phyloP scores from a whole-genome alignment of 2,888 invertebrate species.

The Creontiades dilutus region DNA sequence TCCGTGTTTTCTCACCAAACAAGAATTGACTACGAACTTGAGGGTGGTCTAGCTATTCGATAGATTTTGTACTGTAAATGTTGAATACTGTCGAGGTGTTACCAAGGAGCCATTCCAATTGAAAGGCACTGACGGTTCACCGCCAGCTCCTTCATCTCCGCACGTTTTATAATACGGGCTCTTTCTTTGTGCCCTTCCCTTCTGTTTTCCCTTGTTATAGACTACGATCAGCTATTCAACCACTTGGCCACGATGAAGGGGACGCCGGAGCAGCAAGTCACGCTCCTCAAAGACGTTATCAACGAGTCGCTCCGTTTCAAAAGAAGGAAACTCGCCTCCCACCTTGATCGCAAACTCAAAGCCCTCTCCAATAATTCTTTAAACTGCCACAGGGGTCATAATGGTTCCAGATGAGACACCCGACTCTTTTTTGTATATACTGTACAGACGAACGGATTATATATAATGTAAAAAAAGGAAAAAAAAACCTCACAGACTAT shows the following conservation, averaged over 20 bases:
- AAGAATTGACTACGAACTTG: too few species aligned
- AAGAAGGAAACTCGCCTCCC: constrained; percentile 83
- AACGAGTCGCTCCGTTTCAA: constrained; percentile 89
- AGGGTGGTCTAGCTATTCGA: neutral
- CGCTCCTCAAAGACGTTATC: constrained; percentile 86
- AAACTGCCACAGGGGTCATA: constrained; percentile 70
- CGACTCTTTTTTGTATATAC: constrained; percentile 58
- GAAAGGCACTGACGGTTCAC: constrained; percentile 51
- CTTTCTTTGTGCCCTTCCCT: constrained; percentile 62
- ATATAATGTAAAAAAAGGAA: constrained; percentile 56
- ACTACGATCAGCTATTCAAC: constrained; percentile 85
- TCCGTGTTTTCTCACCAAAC: too few species aligned
- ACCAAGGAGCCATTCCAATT: constrained; percentile 47
- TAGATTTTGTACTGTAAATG: neutral
- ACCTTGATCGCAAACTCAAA: constrained; percentile 73
- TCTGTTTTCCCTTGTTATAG: constrained; percentile 78
- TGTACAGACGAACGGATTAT: constrained; percentile 63
- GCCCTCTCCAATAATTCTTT: constrained; percentile 59
- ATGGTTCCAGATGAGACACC: constrained; percentile 73
- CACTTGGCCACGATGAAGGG: constrained; percentile 86
- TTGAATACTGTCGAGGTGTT: constrained; percentile 24
- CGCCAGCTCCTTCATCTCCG: neutral
- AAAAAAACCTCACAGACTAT: constrained; percentile 22
- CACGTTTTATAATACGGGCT: constrained; percentile 60
- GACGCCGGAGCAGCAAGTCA: constrained; percentile 84